phyloP scores from a whole-genome alignment of 1,140 invertebrate genomes.

The Varroa destructor region DNA sequence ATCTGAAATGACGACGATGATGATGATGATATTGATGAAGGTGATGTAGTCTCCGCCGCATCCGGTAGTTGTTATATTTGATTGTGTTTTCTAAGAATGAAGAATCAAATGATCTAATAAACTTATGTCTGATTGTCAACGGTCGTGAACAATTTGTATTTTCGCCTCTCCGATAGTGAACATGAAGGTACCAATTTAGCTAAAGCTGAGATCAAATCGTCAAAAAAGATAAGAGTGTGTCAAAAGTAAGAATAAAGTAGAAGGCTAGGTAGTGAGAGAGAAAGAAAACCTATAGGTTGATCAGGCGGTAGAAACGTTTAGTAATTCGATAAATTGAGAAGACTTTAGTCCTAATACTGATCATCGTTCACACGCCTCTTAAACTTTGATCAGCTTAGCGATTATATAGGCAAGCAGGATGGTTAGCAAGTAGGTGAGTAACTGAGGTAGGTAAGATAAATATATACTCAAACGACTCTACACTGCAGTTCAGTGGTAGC shows the following conservation, averaged over 20 bases:
- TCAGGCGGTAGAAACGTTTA: too few relatives aligned
- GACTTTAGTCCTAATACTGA: too few relatives aligned
- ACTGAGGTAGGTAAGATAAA: too few relatives aligned
- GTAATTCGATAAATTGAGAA: too few relatives aligned
- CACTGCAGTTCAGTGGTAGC: too few relatives aligned
- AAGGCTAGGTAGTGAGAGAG: too few relatives aligned
- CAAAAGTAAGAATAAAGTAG: neutral
- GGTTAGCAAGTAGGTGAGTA: too few relatives aligned
- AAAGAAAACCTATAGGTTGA: too few relatives aligned
- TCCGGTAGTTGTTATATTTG: conserved; percentile 28
- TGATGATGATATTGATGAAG: conserved; percentile 11
- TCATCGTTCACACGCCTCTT: too few relatives aligned
- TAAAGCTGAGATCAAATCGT: neutral
- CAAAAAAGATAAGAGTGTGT: neutral
- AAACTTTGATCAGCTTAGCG: too few relatives aligned
- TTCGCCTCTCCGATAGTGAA: neutral
- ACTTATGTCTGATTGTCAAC: conserved; percentile 27
- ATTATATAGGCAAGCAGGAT: too few relatives aligned
- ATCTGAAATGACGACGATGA: neutral
- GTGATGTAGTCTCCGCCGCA: conserved; percentile 9
- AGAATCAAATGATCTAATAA: conserved; percentile 26
- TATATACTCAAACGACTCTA: too few relatives aligned
- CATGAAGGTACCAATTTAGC: neutral
- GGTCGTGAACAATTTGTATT: neutral
- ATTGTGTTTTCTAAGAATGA: conserved; percentile 28